Conservation (phyloP, 1,140 invertebrate species). For the Bombus consobrinus region DNA sequence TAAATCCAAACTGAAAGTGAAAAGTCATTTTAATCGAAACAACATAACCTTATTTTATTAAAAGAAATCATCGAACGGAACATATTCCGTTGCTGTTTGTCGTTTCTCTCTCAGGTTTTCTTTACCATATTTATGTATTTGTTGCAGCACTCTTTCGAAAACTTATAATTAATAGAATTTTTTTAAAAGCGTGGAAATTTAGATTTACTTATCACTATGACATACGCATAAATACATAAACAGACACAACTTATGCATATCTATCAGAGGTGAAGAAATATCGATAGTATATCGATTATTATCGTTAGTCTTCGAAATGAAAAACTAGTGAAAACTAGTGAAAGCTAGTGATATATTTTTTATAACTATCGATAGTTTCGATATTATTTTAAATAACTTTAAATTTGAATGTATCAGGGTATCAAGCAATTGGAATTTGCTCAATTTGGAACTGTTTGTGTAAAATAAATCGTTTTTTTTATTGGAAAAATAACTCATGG, state of each 20-base stretch:
- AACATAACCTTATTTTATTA: conserved; percentile 42
- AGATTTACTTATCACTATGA: conserved; percentile 10
- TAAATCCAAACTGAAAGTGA: conserved; percentile 90
- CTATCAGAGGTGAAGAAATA: neutral
- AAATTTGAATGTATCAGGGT: neutral
- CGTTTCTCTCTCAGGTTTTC: neutral
- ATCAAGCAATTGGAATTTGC: neutral
- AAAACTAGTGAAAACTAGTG: too few relatives aligned
- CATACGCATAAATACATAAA: neutral
- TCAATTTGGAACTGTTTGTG: neutral
- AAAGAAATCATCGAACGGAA: conserved; percentile 13
- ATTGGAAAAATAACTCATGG: too few relatives aligned
- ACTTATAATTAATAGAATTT: neutral
- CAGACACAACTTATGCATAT: neutral
- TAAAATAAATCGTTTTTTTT: too few relatives aligned
- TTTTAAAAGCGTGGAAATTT: conserved; percentile 26
- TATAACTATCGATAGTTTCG: neutral
- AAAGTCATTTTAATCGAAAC: conserved; percentile 66
- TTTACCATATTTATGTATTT: conserved; percentile 55
- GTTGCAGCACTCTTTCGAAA: neutral
- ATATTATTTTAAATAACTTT: neutral
- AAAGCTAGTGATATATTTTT: too few relatives aligned
- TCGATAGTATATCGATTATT: conserved; percentile 3
- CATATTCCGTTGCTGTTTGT: conserved; percentile 13
- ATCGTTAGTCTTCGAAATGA: neutral